These are phyloP conservation scores for Uropetala carovei DNA, from an alignment of 2,888 invertebrate genomes.

Conservation along the genomic window DNA sequence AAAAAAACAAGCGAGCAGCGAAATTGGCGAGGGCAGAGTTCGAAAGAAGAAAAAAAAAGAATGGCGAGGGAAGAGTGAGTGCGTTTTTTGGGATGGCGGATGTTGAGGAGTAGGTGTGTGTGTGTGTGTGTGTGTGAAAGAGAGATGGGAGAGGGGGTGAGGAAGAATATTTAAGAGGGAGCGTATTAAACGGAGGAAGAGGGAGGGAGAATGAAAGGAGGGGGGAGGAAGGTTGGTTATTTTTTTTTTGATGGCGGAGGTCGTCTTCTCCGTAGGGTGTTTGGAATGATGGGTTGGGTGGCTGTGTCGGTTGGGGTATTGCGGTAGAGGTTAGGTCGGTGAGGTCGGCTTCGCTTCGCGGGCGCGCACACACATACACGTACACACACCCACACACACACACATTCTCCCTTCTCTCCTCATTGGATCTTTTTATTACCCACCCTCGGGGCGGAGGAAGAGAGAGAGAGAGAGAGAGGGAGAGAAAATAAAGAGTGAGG, in stretches of 20 bases:
- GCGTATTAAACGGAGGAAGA: not conserved
- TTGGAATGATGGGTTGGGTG: not conserved
- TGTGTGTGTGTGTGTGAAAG: no score
- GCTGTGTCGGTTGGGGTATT: not conserved
- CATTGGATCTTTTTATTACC: conserved; percentile 36
- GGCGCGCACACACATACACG: not conserved
- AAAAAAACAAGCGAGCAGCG: no score
- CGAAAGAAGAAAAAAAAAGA: no score
- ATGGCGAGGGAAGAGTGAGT: no score
- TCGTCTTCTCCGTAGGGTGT: conserved; percentile 22
- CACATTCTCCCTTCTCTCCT: not conserved
- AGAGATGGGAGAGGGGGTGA: no score
- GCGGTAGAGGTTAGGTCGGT: not conserved
- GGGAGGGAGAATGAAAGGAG: not conserved
- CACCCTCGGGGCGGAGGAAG: conserved; percentile 5
- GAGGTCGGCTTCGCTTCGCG: not conserved
- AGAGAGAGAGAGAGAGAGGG: not conserved
- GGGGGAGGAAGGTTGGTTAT: not conserved
- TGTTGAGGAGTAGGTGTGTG: no score
- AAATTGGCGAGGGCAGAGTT: no score
- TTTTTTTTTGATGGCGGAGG: conserved; percentile 21
- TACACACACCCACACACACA: not conserved
- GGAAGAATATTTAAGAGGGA: not conserved
- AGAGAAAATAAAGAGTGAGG: no score
- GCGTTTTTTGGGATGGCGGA: no score